Percentiles rank a stretch among this genome's conserved stretches.
Conservation (phyloP, 2,113 vertebrate species). For the Scomber scombrus region DNA sequence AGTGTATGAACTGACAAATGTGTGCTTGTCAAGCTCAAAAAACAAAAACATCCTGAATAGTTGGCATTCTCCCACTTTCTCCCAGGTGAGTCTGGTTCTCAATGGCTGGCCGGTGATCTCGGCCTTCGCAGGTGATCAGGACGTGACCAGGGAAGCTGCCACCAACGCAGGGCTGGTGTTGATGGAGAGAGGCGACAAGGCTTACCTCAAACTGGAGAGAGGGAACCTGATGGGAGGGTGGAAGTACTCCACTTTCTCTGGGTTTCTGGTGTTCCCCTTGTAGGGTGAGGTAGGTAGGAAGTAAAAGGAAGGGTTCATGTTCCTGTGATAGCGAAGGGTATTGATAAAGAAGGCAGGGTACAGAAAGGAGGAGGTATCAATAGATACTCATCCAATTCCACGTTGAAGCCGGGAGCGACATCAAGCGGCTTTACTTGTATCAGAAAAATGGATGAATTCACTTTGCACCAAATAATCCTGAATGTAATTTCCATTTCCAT, state of each 20-base stretch:
- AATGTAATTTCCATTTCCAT: constrained; percentile 55
- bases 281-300: constrained; percentile 51
- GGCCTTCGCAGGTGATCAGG: constrained; percentile 91
- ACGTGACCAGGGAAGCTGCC: constrained; percentile 91
- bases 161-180: constrained; percentile 89
- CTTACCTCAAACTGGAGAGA: constrained; percentile 89
- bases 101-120: constrained; percentile 91
- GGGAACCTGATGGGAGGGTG: constrained; percentile 92
- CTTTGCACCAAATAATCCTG: constrained; percentile 39
- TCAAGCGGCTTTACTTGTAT: constrained; percentile 19
- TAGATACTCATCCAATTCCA: not conserved
- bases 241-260: constrained; percentile 93
- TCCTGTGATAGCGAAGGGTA: not conserved
- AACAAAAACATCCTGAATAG: too few relatives aligned
- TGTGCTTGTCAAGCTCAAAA: too few relatives aligned
- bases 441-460: constrained; percentile 15
- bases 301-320: not conserved
- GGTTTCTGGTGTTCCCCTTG: constrained; percentile 91
- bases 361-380: constrained; percentile 3
- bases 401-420: not conserved
- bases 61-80: not conserved
- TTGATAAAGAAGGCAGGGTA: not conserved
- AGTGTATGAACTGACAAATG: too few relatives aligned
- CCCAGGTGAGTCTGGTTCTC: constrained; percentile 88
- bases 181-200: constrained; percentile 91